Evolutionary conservation across 2,797 vertebrate genomes (phyloP).

Genomic region (Anguilla anguilla): DNA sequence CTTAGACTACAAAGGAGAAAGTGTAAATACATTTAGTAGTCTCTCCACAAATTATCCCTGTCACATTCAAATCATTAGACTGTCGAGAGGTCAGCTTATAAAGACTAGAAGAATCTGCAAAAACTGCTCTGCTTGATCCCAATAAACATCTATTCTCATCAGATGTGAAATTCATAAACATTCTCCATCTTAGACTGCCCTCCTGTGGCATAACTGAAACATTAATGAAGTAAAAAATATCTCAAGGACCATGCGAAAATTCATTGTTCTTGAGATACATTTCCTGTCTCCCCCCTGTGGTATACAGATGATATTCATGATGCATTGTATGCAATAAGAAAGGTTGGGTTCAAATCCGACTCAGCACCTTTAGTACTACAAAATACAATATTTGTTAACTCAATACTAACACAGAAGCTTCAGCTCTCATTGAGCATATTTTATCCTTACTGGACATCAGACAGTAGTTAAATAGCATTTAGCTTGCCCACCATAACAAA

Average conservation of each 20-base stretch:
- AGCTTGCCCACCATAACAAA: too few relatives aligned
- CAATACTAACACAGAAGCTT: neutral
- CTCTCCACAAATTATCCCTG: neutral
- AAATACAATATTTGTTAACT: neutral
- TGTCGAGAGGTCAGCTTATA: neutral
- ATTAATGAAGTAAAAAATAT: neutral
- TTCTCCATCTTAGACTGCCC: neutral
- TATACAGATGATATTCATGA: neutral
- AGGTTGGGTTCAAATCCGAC: neutral
- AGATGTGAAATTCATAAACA: neutral
- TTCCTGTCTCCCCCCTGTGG: neutral
- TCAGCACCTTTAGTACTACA: neutral
- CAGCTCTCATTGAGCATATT: neutral
- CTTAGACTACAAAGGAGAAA: neutral
- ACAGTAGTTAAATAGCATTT: neutral
- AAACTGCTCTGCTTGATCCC: neutral
- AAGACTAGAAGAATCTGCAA: neutral
- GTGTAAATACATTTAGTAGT: neutral
- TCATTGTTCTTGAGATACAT: neutral
- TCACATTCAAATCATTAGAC: neutral
- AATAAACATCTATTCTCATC: neutral
- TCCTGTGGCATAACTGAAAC: conserved; percentile 1
- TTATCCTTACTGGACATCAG: neutral
- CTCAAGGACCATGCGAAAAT: neutral
- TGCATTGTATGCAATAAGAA: neutral